phyloP scores from a whole-genome alignment of 2,888 invertebrate species.

The Pandemis corylana region DNA sequence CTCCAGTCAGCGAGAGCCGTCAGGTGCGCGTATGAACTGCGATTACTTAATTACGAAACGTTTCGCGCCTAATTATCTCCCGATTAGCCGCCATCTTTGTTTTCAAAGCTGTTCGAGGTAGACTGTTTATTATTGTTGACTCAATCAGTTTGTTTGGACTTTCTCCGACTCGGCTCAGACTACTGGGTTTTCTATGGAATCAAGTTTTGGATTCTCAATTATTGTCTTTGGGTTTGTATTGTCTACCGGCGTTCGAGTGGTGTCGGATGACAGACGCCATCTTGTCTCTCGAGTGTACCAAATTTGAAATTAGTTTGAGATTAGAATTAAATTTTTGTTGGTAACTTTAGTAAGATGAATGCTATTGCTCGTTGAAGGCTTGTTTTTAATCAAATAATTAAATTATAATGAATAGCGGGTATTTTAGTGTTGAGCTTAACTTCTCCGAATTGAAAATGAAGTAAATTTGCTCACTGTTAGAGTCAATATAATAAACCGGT shows the following conservation, averaged over 20 bases:
- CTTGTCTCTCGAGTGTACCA: constrained; percentile 54
- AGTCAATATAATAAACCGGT: too few relatives aligned
- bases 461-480: too few relatives aligned
- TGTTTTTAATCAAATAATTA: too few relatives aligned
- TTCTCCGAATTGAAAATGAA: too few relatives aligned
- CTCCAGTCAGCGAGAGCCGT: constrained; percentile 14
- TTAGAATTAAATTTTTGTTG: constrained; percentile 26
- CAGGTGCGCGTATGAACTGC: constrained; percentile 37
- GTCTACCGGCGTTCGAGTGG: constrained; percentile 56
- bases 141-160: constrained; percentile 63
- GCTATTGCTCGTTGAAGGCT: constrained; percentile 6
- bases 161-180: constrained; percentile 59
- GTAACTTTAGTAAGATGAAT: constrained; percentile 34
- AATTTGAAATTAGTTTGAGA: constrained; percentile 60
- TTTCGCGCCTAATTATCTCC: constrained; percentile 52
- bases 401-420: too few relatives aligned
- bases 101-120: constrained; percentile 46
- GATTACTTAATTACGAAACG: constrained; percentile 45
- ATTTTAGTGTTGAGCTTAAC: too few relatives aligned
- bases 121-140: constrained; percentile 52
- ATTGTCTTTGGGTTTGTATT: constrained; percentile 58
- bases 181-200: constrained; percentile 60
- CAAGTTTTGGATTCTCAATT: constrained; percentile 60
- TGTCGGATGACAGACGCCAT: constrained; percentile 57
- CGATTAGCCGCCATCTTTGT: constrained; percentile 54